Percentiles rank a stretch among this genome's conserved stretches.
These are phyloP conservation scores for Dolichomitus sp. DNA, from an alignment of 2,888 invertebrate genomes.

Conservation along the genomic window DNA sequence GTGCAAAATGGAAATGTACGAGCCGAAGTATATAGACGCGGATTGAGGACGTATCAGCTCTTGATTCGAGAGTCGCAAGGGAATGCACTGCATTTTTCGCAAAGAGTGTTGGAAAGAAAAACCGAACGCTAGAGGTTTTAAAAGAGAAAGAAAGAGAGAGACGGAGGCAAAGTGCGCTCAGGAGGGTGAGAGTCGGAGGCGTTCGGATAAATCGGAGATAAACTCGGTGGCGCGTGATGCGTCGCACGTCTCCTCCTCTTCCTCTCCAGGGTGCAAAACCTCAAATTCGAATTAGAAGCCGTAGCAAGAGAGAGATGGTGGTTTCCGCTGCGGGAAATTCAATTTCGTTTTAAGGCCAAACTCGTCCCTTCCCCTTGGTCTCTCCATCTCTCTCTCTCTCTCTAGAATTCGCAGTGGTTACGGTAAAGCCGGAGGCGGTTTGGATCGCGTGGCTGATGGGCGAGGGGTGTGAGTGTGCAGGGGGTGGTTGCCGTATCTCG, in stretches of 20 bases:
- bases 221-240: conserved; percentile 62
- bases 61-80: conserved; percentile 57
- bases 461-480: neutral
- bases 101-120: conserved; percentile 34
- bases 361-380: conserved; percentile 56
- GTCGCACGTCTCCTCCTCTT: conserved; percentile 36
- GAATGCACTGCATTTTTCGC: conserved; percentile 43
- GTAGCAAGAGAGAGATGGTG: conserved; percentile 41
- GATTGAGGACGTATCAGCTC: conserved; percentile 56
- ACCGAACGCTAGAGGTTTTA: conserved; percentile 34
- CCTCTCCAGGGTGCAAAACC: conserved; percentile 56
- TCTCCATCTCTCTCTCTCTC: conserved; percentile 38
- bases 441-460: conserved; percentile 16
- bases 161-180: neutral
- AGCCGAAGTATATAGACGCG: conserved; percentile 42
- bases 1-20: conserved; percentile 22
- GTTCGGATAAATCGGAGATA: conserved; percentile 68
- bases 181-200: conserved; percentile 46
- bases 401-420: conserved; percentile 44
- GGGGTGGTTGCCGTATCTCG: neutral
- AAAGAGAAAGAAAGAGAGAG: conserved; percentile 24
- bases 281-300: conserved; percentile 68
- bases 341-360: conserved; percentile 69
- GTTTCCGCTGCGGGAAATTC: conserved; percentile 64
- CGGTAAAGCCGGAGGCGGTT: conserved; percentile 37